Base-by-base conservation (phyloP, 92 coral and sea anemone species). In the Actinostola sp. region DNA sequence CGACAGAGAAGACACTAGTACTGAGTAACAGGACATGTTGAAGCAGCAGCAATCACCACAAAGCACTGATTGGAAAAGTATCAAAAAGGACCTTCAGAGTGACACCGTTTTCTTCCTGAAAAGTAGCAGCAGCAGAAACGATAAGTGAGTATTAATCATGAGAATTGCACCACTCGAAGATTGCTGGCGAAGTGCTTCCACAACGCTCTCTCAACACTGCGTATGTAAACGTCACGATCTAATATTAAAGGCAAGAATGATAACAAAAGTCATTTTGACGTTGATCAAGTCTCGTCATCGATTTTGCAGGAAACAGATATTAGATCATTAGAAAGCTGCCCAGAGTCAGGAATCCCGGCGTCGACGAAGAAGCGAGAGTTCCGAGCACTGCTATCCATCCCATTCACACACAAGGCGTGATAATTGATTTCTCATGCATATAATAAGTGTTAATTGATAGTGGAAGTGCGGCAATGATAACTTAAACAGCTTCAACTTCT, bases 391-490 rank as follows among this genome's bases (percentile, higher is more conserved):
- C 54, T 76, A n/a, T n/a, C 67, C 60, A 52, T 72, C 73, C 63
- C 72, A 73, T 57, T 66, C 61, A 81, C 52, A 78, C 76, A 75
- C 67, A 57, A 78, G 83, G 72, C 83, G 79, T 75, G 82, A 76
- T 83, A 83, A 83, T 83, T 83, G 88, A 83, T 78, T 81, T 76
- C 70, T 71, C 48, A 77, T 66, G 75, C 76, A 67, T 63, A 77
- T 66, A 78, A 81, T 77, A 71, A 81, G 86, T 82, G 92, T 68
- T 86, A 86, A 89, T 86, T 89, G 83, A 77, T 73, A 66, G 85
- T 63, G 82, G 79, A 78, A 79, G 79, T 84, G 79, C 66, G 16
- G 33, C 66, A 16, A 44, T 35, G 46, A 35, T 68, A 35, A 68
- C 62, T 49, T 48, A 44, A 48, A 50, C 61, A 68, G 61, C 74